These are phyloP conservation scores for Scyliorhinus canicula DNA, from an alignment of 2,797 vertebrate species.

Conservation along the genomic window DNA sequence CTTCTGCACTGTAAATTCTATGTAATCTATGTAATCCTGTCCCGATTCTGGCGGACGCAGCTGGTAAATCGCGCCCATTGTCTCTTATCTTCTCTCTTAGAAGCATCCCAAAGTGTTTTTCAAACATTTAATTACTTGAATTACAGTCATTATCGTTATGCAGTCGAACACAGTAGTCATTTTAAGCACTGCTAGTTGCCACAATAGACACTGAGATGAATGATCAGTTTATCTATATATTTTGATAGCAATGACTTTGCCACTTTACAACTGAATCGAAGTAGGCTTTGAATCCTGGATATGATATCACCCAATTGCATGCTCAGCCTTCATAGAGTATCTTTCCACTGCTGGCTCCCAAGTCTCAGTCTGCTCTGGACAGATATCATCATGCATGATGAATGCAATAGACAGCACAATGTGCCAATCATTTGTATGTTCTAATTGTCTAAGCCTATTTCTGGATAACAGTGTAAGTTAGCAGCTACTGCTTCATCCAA, in stretches of 20 bases:
- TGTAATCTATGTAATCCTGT: too few relatives aligned
- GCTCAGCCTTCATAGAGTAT: background rate
- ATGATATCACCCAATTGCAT: background rate
- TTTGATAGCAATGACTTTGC: background rate
- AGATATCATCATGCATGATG: background rate
- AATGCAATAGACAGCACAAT: background rate
- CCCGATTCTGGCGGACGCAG: too few relatives aligned
- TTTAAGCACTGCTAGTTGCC: background rate
- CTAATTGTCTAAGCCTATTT: background rate
- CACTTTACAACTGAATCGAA: background rate
- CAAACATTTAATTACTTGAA: background rate
- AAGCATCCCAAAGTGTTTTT: background rate
- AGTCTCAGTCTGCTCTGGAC: background rate
- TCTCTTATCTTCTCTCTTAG: background rate
- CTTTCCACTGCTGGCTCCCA: background rate
- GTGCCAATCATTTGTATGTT: background rate
- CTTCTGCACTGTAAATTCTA: too few relatives aligned
- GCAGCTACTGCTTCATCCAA: background rate
- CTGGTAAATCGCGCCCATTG: too few relatives aligned
- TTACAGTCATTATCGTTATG: background rate
- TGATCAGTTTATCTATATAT: background rate
- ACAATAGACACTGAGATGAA: background rate
- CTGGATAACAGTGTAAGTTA: background rate
- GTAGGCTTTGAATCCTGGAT: background rate
- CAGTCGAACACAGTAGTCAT: background rate